Percentiles rank a stretch among this genome's conserved stretches.
phyloP scores from a whole-genome alignment of 2,113 vertebrate species.

The Gila orcuttii region DNA sequence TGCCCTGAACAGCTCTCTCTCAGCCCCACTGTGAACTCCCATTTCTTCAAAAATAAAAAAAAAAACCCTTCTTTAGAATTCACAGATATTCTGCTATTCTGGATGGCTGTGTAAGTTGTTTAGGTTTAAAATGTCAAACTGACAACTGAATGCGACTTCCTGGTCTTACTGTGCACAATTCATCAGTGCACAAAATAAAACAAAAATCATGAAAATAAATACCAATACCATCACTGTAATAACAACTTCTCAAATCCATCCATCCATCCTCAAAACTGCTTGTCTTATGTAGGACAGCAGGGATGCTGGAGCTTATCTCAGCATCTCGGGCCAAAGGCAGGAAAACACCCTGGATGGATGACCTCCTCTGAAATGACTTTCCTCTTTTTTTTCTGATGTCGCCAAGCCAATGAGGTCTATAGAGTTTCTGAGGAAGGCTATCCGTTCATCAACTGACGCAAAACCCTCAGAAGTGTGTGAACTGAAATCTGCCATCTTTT shows the following conservation, averaged over 20 bases:
- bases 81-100: background rate
- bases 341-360: background rate
- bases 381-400: background rate
- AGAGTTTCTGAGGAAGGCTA: background rate
- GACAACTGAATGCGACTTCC: background rate
- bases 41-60: conserved; percentile 29
- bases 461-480: background rate
- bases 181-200: background rate
- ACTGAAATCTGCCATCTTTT: background rate
- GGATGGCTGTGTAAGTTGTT: background rate
- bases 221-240: background rate
- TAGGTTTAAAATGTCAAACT: background rate
- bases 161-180: background rate
- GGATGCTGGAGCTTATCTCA: no score
- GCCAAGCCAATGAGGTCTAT: background rate
- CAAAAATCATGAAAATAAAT: background rate
- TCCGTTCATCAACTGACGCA: background rate
- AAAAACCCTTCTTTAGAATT: conserved; percentile 8
- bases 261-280: no score
- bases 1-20: conserved; percentile 16
- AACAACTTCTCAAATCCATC: background rate
- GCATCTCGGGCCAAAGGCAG: background rate
- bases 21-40: background rate
- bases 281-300: no score
- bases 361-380: background rate